phyloP scores from a whole-genome alignment of 2,888 invertebrate genomes.

The Brachyptera putata region DNA sequence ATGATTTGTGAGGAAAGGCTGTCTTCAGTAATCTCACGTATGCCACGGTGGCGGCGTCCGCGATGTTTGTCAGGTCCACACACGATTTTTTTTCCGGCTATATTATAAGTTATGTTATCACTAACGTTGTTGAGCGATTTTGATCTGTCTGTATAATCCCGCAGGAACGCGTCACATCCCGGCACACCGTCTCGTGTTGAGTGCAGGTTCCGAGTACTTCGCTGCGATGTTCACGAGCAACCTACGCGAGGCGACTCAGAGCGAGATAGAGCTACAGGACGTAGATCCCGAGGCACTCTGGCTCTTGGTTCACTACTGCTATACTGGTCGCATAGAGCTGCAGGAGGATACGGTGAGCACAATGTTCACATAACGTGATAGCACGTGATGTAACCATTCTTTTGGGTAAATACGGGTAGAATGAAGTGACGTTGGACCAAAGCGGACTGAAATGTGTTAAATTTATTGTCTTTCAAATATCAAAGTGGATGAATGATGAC shows the following conservation, averaged over 20 bases:
- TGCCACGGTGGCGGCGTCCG: background rate
- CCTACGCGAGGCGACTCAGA: constrained; percentile 74
- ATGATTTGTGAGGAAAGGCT: background rate
- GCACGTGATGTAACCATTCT: no score
- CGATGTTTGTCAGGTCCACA: background rate
- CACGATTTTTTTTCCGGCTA: no score
- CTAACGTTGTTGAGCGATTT: no score
- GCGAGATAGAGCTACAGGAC: constrained; percentile 77
- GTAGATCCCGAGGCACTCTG: constrained; percentile 83
- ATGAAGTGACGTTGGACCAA: no score
- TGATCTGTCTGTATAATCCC: no score
- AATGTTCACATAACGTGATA: no score
- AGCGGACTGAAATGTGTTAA: no score
- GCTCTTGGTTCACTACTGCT: constrained; percentile 83
- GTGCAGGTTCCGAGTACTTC: constrained; percentile 92
- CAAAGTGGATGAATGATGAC: no score
- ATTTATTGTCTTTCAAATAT: no score
- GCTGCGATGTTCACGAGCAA: constrained; percentile 93
- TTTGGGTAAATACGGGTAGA: no score
- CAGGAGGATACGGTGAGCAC: constrained; percentile 17
- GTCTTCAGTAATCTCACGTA: background rate
- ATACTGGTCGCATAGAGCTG: constrained; percentile 65
- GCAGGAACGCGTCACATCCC: constrained; percentile 59
- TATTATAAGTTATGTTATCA: no score
- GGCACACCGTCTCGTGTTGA: constrained; percentile 83